Percentiles rank a stretch among this genome's conserved stretches.
These are phyloP conservation scores for Oryzias sinensis DNA, from an alignment of 2,797 vertebrate genomes.

Conservation along the genomic window DNA sequence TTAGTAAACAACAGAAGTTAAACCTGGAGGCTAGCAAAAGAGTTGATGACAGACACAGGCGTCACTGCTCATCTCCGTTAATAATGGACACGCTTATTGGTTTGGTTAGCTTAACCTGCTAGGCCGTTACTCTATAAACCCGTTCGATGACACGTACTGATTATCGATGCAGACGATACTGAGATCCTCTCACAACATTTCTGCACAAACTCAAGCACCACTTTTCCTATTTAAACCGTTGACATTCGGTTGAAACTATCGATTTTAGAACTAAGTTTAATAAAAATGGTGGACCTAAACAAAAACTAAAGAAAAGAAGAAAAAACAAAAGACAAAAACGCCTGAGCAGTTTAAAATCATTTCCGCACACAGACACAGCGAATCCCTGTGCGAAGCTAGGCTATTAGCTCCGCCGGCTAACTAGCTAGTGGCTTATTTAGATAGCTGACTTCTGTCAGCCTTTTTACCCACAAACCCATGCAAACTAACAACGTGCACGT, in stretches of 20 bases:
- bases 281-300: slow-evolving; percentile 5
- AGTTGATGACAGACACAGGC: too few relatives aligned
- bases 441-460: slow-evolving; percentile 46
- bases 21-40: too few relatives aligned
- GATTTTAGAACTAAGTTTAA: not conserved
- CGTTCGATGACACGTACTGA: slow-evolving; percentile 13
- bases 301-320: too few relatives aligned
- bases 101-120: not conserved
- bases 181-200: slow-evolving; percentile 3
- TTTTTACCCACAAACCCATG: slow-evolving; percentile 14
- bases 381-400: slow-evolving; percentile 39
- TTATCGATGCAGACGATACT: slow-evolving; percentile 13
- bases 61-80: too few relatives aligned
- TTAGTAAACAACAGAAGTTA: too few relatives aligned
- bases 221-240: not conserved
- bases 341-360: slow-evolving; percentile 24
- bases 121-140: not conserved
- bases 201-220: not conserved
- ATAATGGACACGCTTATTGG: too few relatives aligned
- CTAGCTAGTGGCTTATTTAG: slow-evolving; percentile 52
- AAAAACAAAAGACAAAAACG: slow-evolving; percentile 4
- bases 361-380: slow-evolving; percentile 42
- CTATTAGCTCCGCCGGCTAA: slow-evolving; percentile 52
- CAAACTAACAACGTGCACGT: not conserved
- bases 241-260: not conserved